phyloP scores from a whole-genome alignment of 2,113 vertebrate genomes.

The Notechis scutatus region DNA sequence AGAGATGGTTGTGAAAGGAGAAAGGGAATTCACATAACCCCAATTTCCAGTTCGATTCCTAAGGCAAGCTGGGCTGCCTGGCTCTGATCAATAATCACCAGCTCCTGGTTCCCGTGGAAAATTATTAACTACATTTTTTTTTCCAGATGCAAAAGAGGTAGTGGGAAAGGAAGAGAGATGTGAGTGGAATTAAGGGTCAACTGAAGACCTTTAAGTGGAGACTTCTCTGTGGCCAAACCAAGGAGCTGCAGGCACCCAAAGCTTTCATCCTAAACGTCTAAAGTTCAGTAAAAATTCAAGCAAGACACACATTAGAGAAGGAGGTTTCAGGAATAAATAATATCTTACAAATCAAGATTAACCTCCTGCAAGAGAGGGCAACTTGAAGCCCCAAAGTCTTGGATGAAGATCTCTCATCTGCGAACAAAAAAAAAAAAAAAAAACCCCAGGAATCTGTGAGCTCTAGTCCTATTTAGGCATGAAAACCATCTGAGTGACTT shows the following conservation, averaged over 20 bases:
- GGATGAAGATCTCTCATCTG: not conserved
- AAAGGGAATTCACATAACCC: not conserved
- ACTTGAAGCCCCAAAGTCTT: not conserved
- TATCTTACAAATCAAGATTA: not conserved
- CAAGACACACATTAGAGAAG: not conserved
- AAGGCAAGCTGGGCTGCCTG: not conserved
- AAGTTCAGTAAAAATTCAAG: not conserved
- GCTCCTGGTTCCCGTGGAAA: not conserved
- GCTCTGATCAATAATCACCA: not conserved
- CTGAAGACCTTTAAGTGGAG: not conserved
- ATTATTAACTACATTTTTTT: not conserved
- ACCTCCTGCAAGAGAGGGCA: not conserved
- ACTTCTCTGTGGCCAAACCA: not conserved
- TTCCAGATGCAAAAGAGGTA: not conserved
- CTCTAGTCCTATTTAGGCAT: not conserved
- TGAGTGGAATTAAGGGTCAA: not conserved
- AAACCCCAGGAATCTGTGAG: not conserved
- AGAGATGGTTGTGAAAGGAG: not conserved
- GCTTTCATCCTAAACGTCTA: not conserved
- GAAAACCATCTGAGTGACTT: not conserved
- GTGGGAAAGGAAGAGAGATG: not conserved
- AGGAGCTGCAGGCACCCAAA: not conserved
- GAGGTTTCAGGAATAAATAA: not conserved
- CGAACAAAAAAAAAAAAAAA: not conserved
- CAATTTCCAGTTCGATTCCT: not conserved